These are phyloP conservation scores for Sylvietta virens DNA, from an alignment of 2,113 vertebrate species.

Conservation along the genomic window DNA sequence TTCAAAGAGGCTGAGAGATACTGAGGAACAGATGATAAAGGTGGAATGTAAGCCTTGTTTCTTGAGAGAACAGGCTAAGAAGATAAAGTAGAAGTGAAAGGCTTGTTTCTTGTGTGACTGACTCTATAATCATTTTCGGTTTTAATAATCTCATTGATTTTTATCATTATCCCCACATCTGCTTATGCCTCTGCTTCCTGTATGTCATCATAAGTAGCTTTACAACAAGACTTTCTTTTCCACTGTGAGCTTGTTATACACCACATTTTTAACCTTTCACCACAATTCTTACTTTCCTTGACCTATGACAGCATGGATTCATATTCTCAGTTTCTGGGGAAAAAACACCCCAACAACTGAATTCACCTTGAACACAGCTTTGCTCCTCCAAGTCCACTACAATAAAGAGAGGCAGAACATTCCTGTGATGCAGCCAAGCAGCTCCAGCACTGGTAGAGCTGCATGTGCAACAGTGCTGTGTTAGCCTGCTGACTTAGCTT, in stretches of 20 bases:
- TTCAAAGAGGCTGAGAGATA: background rate
- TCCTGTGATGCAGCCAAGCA: background rate
- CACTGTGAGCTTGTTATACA: background rate
- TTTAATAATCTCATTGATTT: background rate
- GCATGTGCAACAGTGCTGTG: background rate
- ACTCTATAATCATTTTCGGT: background rate
- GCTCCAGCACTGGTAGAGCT: background rate
- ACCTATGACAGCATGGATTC: background rate
- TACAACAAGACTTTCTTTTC: background rate
- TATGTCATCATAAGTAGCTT: background rate
- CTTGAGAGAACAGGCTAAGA: background rate
- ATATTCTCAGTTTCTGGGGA: background rate
- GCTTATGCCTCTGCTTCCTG: background rate
- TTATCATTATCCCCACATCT: background rate
- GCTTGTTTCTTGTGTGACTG: background rate
- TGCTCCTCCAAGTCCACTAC: background rate
- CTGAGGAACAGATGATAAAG: background rate
- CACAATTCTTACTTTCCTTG: background rate
- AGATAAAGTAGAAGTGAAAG: background rate
- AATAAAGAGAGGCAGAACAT: background rate
- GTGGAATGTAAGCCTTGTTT: background rate
- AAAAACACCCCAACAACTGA: background rate
- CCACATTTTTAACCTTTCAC: background rate
- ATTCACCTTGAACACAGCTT: background rate
- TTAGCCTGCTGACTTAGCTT: background rate